Conservation (phyloP, 2,113 vertebrate species). For the Seriola quinqueradiata region DNA sequence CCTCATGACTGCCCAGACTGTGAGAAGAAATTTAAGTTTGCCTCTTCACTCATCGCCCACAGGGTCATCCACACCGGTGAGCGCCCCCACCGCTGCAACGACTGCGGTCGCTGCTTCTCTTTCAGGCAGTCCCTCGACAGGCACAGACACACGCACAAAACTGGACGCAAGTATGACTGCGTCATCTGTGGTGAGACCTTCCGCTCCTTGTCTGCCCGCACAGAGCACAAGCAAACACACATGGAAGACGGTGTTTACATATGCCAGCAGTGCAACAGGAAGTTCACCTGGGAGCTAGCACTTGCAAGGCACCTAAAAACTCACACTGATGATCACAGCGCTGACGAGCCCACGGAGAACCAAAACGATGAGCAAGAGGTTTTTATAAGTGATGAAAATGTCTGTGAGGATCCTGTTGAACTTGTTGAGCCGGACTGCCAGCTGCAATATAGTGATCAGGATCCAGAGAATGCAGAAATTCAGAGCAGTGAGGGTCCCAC, state of each 20-base stretch:
- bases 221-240: constrained; percentile 65
- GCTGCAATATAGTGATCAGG: background rate
- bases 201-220: constrained; percentile 47
- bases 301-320: constrained; percentile 67
- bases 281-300: constrained; percentile 61
- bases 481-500: background rate
- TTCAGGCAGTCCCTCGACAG: constrained; percentile 79
- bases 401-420: background rate
- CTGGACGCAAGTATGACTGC: constrained; percentile 45
- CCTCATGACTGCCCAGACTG: constrained; percentile 82
- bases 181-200: constrained; percentile 54
- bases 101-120: constrained; percentile 78
- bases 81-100: constrained; percentile 77
- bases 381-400: background rate
- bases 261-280: constrained; percentile 47
- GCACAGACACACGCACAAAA: constrained; percentile 71
- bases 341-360: background rate
- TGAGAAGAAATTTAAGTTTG: constrained; percentile 86
- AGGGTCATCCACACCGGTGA: constrained; percentile 80
- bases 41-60: constrained; percentile 87
- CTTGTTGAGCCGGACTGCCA: background rate
- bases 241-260: constrained; percentile 21
- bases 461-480: background rate
- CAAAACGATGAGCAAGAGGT: background rate
- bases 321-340: constrained; percentile 53